These are phyloP conservation scores for Notocelia uddmanniana DNA, from an alignment of 2,888 invertebrate species.

Conservation along the genomic window DNA sequence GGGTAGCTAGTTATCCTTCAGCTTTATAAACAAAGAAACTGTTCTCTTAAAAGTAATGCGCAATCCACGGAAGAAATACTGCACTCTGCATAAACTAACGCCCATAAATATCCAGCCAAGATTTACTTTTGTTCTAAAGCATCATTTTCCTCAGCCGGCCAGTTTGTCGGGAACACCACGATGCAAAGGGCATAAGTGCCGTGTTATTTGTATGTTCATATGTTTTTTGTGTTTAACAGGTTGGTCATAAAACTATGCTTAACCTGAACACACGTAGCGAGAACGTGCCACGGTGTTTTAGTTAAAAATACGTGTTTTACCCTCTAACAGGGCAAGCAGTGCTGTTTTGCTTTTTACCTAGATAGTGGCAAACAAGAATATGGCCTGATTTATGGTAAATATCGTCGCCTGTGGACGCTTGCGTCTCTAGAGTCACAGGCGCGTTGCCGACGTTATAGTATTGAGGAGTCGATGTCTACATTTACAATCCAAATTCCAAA, in stretches of 20 bases:
- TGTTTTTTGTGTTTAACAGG: background rate
- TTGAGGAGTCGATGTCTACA: no score
- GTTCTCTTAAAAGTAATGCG: background rate
- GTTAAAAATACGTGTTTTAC: conserved; percentile 22
- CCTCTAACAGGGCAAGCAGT: background rate
- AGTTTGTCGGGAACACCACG: background rate
- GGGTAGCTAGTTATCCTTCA: background rate
- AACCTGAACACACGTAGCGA: conserved; percentile 2
- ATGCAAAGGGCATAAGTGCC: background rate
- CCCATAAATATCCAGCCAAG: conserved; percentile 16
- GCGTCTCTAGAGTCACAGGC: no score
- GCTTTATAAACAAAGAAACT: background rate
- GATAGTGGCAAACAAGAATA: no score
- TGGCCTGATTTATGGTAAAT: background rate
- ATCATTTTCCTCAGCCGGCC: conserved; percentile 10
- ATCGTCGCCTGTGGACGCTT: background rate
- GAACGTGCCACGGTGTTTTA: conserved; percentile 2
- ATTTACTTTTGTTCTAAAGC: conserved; percentile 20
- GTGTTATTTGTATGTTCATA: background rate
- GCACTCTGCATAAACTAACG: conserved; percentile 5
- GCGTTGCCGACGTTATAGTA: no score
- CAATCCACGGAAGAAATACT: background rate
- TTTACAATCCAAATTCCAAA: no score
- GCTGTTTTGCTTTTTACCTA: background rate
- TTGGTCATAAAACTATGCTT: conserved; percentile 11